Evolutionary conservation across 2,888 invertebrate species (phyloP).

Genomic region (Thumatha senex): DNA sequence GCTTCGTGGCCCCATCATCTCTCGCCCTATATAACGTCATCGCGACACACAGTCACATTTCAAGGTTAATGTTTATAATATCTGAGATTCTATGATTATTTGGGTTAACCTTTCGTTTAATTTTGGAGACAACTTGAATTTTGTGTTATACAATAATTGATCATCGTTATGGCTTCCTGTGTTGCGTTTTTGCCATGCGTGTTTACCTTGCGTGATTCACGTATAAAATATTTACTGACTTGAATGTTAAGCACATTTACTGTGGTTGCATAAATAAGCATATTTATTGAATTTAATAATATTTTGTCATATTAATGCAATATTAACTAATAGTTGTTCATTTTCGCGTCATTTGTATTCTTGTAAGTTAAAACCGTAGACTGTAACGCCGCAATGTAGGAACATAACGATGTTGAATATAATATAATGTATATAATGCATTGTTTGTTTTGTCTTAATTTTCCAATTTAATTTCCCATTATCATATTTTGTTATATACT

Average conservation of each 20-base stretch:
- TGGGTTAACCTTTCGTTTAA: slow-evolving; percentile 50
- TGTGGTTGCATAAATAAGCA: not conserved
- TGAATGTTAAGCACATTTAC: slow-evolving; percentile 10
- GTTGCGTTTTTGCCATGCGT: slow-evolving; percentile 53
- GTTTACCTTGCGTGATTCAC: slow-evolving; percentile 33
- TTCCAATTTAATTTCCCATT: slow-evolving; percentile 53
- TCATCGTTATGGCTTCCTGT: slow-evolving; percentile 49
- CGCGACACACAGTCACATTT: slow-evolving; percentile 88
- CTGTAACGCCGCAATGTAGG: too few species aligned
- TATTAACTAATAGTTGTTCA: not conserved
- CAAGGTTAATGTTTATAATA: slow-evolving; percentile 86
- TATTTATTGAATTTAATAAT: not conserved
- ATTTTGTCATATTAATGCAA: not conserved
- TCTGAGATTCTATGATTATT: slow-evolving; percentile 37
- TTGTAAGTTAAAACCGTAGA: not conserved
- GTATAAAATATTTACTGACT: slow-evolving; percentile 29
- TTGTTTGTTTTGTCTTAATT: slow-evolving; percentile 39
- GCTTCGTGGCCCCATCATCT: slow-evolving; percentile 71
- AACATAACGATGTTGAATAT: slow-evolving; percentile 41
- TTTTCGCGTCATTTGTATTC: not conserved
- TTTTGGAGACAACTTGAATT: slow-evolving; percentile 67
- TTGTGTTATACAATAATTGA: slow-evolving; percentile 57
- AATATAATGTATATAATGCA: slow-evolving; percentile 15
- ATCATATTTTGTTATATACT: slow-evolving; percentile 67
- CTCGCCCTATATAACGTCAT: slow-evolving; percentile 77